These are phyloP conservation scores for Apamea sordens DNA, from an alignment of 2,888 invertebrate genomes.

Conservation along the genomic window DNA sequence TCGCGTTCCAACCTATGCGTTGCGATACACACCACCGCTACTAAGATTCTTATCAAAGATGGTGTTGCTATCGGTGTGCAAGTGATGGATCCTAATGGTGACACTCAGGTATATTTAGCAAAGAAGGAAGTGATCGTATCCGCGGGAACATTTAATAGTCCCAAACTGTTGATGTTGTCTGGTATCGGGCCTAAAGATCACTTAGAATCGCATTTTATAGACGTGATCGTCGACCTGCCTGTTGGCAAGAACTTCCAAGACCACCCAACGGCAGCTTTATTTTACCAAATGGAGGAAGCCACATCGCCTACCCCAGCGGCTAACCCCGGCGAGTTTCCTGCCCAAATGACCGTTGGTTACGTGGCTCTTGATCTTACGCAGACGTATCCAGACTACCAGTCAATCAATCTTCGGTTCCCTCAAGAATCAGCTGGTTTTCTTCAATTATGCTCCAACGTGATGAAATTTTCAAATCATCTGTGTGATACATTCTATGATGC, in stretches of 20 bases:
- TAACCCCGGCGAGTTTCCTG: slow-evolving; percentile 50
- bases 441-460: slow-evolving; percentile 61
- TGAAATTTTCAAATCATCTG: slow-evolving; percentile 62
- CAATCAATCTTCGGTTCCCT: slow-evolving; percentile 58
- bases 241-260: slow-evolving; percentile 48
- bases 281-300: slow-evolving; percentile 11
- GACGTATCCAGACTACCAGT: slow-evolving; percentile 66
- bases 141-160: slow-evolving; percentile 71
- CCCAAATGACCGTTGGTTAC: slow-evolving; percentile 55
- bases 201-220: slow-evolving; percentile 64
- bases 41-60: slow-evolving; percentile 68
- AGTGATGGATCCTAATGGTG: slow-evolving; percentile 38
- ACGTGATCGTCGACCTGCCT: slow-evolving; percentile 46
- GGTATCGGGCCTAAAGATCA: slow-evolving; percentile 72
- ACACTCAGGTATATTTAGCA: slow-evolving; percentile 58
- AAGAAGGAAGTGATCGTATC: slow-evolving; percentile 70
- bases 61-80: slow-evolving; percentile 68
- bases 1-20: slow-evolving; percentile 67
- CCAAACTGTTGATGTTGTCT: slow-evolving; percentile 73
- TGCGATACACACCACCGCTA: slow-evolving; percentile 63
- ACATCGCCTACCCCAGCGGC: neutral
- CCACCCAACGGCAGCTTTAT: slow-evolving; percentile 1
- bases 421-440: slow-evolving; percentile 54
- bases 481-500: slow-evolving; percentile 62
- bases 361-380: slow-evolving; percentile 56